A percentile compares a stretch with the other conserved stretches of the same genome.
Conservation (phyloP, 2,113 vertebrate genomes). For the Catagonus wagneri region DNA sequence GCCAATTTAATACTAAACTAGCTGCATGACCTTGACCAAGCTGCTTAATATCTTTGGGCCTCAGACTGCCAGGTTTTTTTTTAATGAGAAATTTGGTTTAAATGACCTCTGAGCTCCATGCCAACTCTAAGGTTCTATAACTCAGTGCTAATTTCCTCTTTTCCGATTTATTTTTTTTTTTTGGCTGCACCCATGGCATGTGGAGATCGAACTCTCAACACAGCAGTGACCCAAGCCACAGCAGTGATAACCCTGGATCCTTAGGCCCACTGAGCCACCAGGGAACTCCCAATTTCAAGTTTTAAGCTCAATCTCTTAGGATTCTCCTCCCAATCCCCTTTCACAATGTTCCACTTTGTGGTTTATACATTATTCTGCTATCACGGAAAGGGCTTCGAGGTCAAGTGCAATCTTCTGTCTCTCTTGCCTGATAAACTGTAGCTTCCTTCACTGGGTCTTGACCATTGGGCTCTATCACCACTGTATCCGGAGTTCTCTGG, state of each 20-base stretch:
- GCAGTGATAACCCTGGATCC: too few relatives aligned
- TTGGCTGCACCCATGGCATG: too few relatives aligned
- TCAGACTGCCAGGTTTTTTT: neutral
- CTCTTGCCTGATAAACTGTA: neutral
- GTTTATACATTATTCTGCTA: neutral
- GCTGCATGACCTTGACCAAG: slow-evolving; percentile 22
- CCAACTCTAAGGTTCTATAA: slow-evolving; percentile 9
- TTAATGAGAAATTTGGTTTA: slow-evolving; percentile 15
- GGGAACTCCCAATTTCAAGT: neutral
- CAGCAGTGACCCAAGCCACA: too few relatives aligned
- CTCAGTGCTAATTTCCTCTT: neutral
- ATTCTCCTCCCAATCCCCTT: neutral
- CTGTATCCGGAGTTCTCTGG: neutral
- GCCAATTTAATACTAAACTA: slow-evolving; percentile 24
- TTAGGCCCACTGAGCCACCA: too few relatives aligned
- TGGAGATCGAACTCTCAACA: too few relatives aligned
- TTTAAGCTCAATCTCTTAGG: neutral
- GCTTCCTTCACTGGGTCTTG: slow-evolving; percentile 3
- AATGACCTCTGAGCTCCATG: neutral
- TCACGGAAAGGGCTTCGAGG: neutral
- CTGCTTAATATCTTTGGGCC: slow-evolving; percentile 3
- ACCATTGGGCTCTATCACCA: neutral
- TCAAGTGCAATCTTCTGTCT: neutral
- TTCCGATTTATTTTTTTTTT: too few relatives aligned
- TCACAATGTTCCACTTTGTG: neutral